Conservation (phyloP, 1,140 invertebrate genomes). For the Psilanteris sp. region DNA sequence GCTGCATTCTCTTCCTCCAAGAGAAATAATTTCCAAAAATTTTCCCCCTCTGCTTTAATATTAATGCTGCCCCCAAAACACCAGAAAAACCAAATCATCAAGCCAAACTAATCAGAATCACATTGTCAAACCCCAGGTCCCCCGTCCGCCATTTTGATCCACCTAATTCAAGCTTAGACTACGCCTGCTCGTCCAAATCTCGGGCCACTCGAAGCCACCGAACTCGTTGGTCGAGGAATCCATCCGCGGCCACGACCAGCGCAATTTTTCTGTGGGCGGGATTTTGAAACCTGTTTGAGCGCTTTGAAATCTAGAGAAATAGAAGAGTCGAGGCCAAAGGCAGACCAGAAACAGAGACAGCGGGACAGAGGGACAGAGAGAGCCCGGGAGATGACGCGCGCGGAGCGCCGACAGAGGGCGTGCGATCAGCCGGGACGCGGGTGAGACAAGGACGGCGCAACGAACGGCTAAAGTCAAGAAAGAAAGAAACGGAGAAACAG, state of each 20-base stretch:
- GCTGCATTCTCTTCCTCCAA: no score
- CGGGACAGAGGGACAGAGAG: no score
- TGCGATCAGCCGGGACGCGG: background rate
- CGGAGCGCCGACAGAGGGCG: no score
- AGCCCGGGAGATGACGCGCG: constrained; percentile 65
- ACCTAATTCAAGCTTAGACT: constrained; percentile 24
- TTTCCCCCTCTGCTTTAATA: no score
- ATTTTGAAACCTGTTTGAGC: constrained; percentile 80
- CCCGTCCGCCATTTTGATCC: constrained; percentile 12
- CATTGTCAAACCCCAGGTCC: no score
- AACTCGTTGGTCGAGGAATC: constrained; percentile 26
- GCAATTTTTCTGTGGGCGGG: constrained; percentile 78
- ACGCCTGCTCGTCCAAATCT: constrained; percentile 56
- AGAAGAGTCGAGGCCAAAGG: constrained; percentile 70
- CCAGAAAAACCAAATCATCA: no score
- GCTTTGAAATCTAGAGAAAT: constrained; percentile 78
- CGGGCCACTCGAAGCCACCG: constrained; percentile 42
- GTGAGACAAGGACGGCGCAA: constrained; percentile 53
- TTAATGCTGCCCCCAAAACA: no score
- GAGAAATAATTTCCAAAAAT: no score
- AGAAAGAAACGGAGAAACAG: constrained; percentile 6
- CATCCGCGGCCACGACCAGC: constrained; percentile 53
- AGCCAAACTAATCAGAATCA: no score
- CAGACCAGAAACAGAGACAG: constrained; percentile 44
- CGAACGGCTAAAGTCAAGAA: no score